These are phyloP conservation scores for Damaliscus lunatus DNA, from an alignment of 2,113 vertebrate species.

Conservation along the genomic window DNA sequence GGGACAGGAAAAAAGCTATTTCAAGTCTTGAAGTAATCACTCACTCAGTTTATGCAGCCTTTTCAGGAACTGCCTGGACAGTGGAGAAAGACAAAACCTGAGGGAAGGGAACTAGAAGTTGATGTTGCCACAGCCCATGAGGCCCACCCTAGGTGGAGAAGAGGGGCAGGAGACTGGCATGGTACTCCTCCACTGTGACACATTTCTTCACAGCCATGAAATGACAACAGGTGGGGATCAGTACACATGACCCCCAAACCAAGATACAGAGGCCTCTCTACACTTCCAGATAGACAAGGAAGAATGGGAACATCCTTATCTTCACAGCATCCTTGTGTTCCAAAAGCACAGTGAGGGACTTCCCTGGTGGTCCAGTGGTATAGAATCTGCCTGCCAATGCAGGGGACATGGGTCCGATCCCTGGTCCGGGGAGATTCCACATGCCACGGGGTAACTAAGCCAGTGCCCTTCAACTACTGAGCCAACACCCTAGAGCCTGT, in stretches of 20 bases:
- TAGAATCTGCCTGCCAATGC: neutral
- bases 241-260: neutral
- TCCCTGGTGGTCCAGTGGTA: neutral
- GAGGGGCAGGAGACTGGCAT: neutral
- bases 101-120: neutral
- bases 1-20: constrained; percentile 64
- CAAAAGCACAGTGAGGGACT: neutral
- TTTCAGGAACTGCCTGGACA: constrained; percentile 50
- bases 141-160: neutral
- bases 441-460: neutral
- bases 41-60: neutral
- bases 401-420: neutral
- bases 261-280: neutral
- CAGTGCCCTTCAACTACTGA: neutral
- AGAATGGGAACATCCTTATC: neutral
- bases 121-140: neutral
- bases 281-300: neutral
- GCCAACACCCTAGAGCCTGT: neutral
- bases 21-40: constrained; percentile 46
- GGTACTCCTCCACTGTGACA: neutral
- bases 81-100: neutral
- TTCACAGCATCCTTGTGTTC: neutral
- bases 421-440: neutral
- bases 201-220: neutral
- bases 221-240: neutral